Base-by-base conservation (phyloP, 2,797 vertebrate species). In the Clarias fuscus region DNA sequence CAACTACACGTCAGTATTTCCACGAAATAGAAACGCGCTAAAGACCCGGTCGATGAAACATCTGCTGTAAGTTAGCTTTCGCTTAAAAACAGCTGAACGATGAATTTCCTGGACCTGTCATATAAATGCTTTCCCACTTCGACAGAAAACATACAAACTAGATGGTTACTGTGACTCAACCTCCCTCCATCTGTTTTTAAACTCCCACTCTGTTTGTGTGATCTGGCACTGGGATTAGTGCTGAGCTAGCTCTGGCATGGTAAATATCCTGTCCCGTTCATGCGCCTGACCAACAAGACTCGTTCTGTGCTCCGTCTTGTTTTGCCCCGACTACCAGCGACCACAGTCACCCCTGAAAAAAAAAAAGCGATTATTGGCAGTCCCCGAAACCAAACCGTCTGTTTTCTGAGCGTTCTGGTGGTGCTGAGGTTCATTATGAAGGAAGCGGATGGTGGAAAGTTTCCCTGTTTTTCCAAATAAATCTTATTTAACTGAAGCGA, bases 391-490 rank as follows among this genome's bases (percentile, higher is more conserved):
- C 80, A 76, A 58, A 64, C 79, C 48, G 56, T 53, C 30, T 86
- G 61, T 58, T 76, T 86, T 85, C 84, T 59, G 24, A 87, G 80
- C 33, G 68, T 84, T 84, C 61, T 91, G 92, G 91, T 93, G 93
- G 93, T 92, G 92, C 93, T 91, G 88, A 88, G 92, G 83, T 91
- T 94, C 93, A 94, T 94, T 95, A 94, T 92, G 90, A 92, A 95
- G 95, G 95, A 95, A 95, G 95, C 93, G 94, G 93, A 92, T 94
- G 84, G 91, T 90, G 68, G 92, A 91, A 94, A 93, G 93, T 93
- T 94, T 94, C 92, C 93, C 94, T 93, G 91, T 92, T 94, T 94
- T 89, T 95, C 93, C 95, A 96, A 96, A 96, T 95, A 95, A 95
- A 96, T 93, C 93, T 93, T 10, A 75, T 91, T 93, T 92, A 94